Conservation (phyloP, 2,888 invertebrate species). For the Pseudococcus viburni region DNA sequence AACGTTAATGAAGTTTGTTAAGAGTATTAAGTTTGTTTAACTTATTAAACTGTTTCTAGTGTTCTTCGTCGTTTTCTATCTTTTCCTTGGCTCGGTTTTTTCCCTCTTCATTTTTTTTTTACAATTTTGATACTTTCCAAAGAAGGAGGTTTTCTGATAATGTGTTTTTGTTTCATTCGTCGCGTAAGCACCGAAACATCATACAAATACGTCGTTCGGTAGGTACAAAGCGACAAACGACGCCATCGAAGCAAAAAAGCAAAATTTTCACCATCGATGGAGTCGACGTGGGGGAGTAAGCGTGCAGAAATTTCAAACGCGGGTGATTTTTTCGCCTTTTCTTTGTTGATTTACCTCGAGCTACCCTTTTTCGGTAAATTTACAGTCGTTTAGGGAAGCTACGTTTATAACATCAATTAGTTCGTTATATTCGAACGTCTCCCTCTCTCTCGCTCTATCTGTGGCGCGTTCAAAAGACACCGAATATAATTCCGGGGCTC, state of each 20-base stretch:
- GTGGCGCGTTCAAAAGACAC: not conserved
- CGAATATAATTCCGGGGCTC: slow-evolving; percentile 13
- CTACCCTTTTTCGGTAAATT: slow-evolving; percentile 30
- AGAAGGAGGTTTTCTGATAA: not conserved
- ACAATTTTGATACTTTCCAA: slow-evolving; percentile 14
- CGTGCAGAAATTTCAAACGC: not conserved
- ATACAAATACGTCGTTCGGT: not conserved
- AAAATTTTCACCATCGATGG: not conserved
- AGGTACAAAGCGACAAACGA: not conserved
- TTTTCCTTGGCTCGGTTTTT: too few species aligned
- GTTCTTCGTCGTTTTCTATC: too few species aligned
- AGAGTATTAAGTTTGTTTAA: slow-evolving; percentile 61
- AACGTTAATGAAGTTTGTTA: slow-evolving; percentile 63
- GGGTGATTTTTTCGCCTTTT: not conserved
- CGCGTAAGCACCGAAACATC: not conserved
- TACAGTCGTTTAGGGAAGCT: slow-evolving; percentile 25
- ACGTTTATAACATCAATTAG: slow-evolving; percentile 44
- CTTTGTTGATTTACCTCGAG: slow-evolving; percentile 16
- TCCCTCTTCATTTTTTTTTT: not conserved
- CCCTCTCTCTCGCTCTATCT: not conserved
- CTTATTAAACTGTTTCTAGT: slow-evolving; percentile 58
- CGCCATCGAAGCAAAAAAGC: not conserved
- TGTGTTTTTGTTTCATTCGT: slow-evolving; percentile 49
- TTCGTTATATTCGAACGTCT: slow-evolving; percentile 21
- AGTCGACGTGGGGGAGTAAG: not conserved